Conservation (phyloP, 2,797 vertebrate species). For the Tamandua tetradactyla region DNA sequence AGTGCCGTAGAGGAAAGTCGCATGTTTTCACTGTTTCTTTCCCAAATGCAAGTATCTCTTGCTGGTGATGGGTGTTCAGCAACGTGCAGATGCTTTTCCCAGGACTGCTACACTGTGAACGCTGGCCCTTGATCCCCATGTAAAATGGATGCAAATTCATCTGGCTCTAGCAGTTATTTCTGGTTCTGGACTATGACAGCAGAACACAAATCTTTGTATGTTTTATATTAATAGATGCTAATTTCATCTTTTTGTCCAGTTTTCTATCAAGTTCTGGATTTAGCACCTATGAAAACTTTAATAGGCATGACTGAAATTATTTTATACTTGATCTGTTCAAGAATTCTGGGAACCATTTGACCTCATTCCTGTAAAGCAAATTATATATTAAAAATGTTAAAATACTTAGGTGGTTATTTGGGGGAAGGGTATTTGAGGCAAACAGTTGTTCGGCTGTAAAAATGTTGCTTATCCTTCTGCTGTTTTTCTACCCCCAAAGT, state of each 20-base stretch:
- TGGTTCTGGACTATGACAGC: constrained; percentile 42
- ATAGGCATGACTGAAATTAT: background rate
- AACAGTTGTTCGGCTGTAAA: constrained; percentile 50
- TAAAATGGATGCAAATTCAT: constrained; percentile 35
- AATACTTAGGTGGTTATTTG: background rate
- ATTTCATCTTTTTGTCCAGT: background rate
- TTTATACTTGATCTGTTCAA: constrained; percentile 18
- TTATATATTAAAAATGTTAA: constrained; percentile 49
- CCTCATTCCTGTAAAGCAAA: constrained; percentile 19
- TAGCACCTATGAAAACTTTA: background rate
- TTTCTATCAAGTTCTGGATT: background rate
- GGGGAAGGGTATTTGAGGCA: constrained; percentile 31
- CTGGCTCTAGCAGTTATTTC: constrained; percentile 43
- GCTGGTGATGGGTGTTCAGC: background rate
- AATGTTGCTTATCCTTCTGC: background rate
- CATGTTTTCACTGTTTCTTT: constrained; percentile 39
- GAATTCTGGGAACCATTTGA: constrained; percentile 10
- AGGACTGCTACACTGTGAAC: background rate
- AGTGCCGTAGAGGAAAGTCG: background rate
- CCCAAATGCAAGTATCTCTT: background rate
- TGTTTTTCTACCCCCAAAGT: background rate
- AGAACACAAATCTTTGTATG: constrained; percentile 5
- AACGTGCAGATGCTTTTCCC: background rate
- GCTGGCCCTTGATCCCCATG: background rate
- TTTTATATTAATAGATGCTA: constrained; percentile 11